Conservation (phyloP, 1,140 invertebrate genomes). For the Paramacrobiotus metropolitanus region DNA sequence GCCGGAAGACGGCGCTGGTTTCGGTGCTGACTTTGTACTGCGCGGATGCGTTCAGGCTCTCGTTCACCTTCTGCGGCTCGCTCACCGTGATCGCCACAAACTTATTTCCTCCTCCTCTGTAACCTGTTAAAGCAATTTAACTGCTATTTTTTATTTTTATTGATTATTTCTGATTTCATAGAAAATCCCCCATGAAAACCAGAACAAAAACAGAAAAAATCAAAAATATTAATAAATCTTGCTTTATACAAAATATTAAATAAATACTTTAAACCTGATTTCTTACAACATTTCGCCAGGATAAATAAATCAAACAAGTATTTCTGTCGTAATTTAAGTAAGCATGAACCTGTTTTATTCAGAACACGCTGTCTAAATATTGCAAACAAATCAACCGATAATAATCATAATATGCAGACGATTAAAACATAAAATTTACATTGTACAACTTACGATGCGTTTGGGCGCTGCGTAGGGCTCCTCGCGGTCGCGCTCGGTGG, state of each 20-base stretch:
- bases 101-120: constrained; percentile 12
- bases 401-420: neutral
- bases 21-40: constrained; percentile 37
- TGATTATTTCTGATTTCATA: neutral
- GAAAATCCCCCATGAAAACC: constrained; percentile 5
- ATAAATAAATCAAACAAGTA: too few species aligned
- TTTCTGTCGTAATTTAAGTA: constrained; percentile 9
- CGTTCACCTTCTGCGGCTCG: constrained; percentile 82
- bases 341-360: neutral
- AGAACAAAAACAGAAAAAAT: neutral
- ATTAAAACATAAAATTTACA: neutral
- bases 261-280: too few species aligned
- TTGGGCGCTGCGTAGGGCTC: neutral
- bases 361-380: constrained; percentile 6
- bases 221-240: neutral
- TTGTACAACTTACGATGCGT: neutral
- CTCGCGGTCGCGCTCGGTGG: neutral
- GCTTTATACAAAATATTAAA: constrained; percentile 8
- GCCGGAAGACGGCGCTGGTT: constrained; percentile 64
- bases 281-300: too few species aligned
- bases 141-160: neutral
- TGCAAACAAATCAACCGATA: neutral
- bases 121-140: neutral
- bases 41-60: constrained; percentile 51
- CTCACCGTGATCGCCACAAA: constrained; percentile 45